Evolutionary conservation across 2,797 vertebrate species (phyloP), one percentile per base, ranked within the genome.

Genomic region (Oryzias sinensis): DNA sequence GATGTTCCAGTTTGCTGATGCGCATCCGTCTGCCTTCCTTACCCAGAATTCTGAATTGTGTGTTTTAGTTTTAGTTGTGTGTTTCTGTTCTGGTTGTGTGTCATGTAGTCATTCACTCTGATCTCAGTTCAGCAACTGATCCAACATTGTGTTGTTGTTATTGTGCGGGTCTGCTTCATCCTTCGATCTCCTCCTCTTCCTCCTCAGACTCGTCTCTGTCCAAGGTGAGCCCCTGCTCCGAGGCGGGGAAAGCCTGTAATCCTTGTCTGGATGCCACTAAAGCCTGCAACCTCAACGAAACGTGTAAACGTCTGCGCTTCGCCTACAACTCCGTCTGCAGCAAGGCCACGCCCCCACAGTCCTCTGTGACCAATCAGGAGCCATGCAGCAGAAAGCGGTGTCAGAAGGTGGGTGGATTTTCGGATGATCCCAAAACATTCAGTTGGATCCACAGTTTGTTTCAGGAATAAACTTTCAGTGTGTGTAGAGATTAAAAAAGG

Each of bases 281-380:
- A 80, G 95, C 95, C 58, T 98, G 97, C 76, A 98, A 98, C 88
- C 94, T 98, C 71, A 97, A 98, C 0, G 94, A 97, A 68, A 93
- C 93, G 20, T 98, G 97, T 85, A 97, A 97, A 88, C 92, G 90
- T 6, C 90, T 95, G 15, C 94, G 95, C n/a, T 96, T 95, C 0
- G 87, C 82, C 4, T 98, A 97, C 90, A 95, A 96, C 86, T 91
- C 94, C 45, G 92, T 93, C 64, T 98, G 97, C 90, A 94, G 84
- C 88, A 93, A 88, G 0, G 89, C 89, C 81, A 67, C 88, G 56
- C 91, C 92, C 60, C 81, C 87, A 0, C 85, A 90, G 29, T 0
- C 66, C 48, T 42, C 81, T 0, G 20, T 62, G 58, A 59, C 81
- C 80, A 87, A 84, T 70, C 87, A 89, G 67, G 95, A 95, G 80